Base-by-base conservation (phyloP, 2,113 vertebrate genomes). In the Leucoraja erinaceus region DNA sequence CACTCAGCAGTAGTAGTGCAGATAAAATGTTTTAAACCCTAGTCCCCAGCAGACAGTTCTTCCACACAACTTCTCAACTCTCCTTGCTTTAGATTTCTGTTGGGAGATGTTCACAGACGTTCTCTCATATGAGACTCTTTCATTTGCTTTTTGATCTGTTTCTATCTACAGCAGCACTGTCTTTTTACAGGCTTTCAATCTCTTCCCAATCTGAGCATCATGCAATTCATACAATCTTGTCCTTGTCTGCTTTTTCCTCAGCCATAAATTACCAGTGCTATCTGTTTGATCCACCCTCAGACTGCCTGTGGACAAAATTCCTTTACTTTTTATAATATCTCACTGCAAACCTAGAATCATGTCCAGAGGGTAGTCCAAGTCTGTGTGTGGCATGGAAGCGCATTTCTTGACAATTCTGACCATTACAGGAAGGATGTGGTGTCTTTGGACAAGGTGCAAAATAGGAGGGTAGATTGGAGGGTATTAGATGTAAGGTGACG, bases 101-200 rank as follows among this genome's bases (percentile, higher is more conserved):
- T 22, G 33, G 11, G 68, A 0, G 38, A 54, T 54, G 25, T 22
- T 72, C 66, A 38, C 33, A 47, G 9, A 72, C 66, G 63, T 20
- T 70, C 88, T 61, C 22, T 18, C 25, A 38, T 90, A 5, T 31
- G 61, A n/a, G 14, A 90, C 63, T 68, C n/a, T 90, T 31, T 11
- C 88, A 10, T 61, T 59, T 72, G 56, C 59, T 28, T 88, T 91
- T 54, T 91, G 90, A 91, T 91, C 3, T 74, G 68, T 63, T 63
- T 88, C 59, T 66, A 16, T 61, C 79, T 56, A 83, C 56, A 83
- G 47, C 61, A 14, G 63, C 61, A 66, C 61, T 90, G 84, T 70
- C 66, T 38, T 72, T 91, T 72, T 91, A n/a, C 33, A 54, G 7
- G 7, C 20, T 72, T 91, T 91, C 31, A 54, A 72, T 54, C 33